These are phyloP conservation scores for Dermolepida albohirtum DNA, from an alignment of 2,888 invertebrate species.

Conservation along the genomic window DNA sequence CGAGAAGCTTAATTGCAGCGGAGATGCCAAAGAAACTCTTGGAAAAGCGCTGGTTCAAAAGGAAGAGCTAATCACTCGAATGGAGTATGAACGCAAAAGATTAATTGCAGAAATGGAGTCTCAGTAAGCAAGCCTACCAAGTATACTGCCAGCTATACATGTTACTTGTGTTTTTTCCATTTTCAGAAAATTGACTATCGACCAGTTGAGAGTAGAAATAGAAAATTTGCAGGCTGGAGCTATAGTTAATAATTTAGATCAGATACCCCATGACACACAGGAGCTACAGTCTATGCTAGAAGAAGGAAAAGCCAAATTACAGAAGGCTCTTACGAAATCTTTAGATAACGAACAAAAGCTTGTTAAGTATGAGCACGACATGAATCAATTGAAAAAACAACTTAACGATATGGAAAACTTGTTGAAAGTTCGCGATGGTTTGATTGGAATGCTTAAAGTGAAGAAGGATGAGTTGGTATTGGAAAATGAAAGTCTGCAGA, in stretches of 20 bases:
- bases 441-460: conserved; percentile 70
- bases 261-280: conserved; percentile 54
- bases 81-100: conserved; percentile 45
- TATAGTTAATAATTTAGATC: conserved; percentile 41
- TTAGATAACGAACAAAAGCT: conserved; percentile 63
- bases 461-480: conserved; percentile 69
- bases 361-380: conserved; percentile 69
- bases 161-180: conserved; percentile 2
- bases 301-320: conserved; percentile 58
- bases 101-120: conserved; percentile 46
- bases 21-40: conserved; percentile 45
- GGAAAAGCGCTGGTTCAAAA: conserved; percentile 49
- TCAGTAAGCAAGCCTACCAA: conserved; percentile 41
- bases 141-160: not conserved
- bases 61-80: conserved; percentile 49
- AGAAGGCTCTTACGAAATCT: conserved; percentile 51
- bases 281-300: conserved; percentile 59
- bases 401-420: conserved; percentile 73
- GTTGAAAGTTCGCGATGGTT: conserved; percentile 72
- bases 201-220: conserved; percentile 54
- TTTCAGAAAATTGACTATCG: conserved; percentile 54
- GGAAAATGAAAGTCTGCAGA: conserved; percentile 64
- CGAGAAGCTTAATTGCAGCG: conserved; percentile 48
- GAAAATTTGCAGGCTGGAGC: conserved; percentile 54
- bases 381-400: conserved; percentile 71